phyloP scores from a whole-genome alignment of 2,888 invertebrate genomes.

The Mechanitis mazaeus region DNA sequence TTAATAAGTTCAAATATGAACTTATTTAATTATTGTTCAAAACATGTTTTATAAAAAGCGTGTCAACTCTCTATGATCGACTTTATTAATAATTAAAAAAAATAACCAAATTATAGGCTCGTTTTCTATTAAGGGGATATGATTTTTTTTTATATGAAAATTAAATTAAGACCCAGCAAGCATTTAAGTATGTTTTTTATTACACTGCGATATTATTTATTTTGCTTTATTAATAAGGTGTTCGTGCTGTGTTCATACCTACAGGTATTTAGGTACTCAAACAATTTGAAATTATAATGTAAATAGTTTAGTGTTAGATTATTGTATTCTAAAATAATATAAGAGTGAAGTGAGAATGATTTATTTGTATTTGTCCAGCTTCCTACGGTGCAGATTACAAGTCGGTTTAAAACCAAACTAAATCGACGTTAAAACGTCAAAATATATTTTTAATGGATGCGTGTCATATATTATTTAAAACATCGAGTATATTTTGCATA shows the following conservation, averaged over 20 bases:
- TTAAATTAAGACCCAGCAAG: not conserved
- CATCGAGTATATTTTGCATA: not conserved
- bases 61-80: not conserved
- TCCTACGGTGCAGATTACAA: not conserved
- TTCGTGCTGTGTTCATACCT: constrained; percentile 30
- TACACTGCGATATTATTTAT: not conserved
- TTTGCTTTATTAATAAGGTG: constrained; percentile 10
- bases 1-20: too few species aligned
- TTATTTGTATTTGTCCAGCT: not conserved
- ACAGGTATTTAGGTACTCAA: constrained; percentile 26
- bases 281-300: constrained; percentile 16
- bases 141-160: not conserved
- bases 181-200: not conserved
- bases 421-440: not conserved
- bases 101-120: not conserved
- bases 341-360: constrained; percentile 5
- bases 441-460: not conserved
- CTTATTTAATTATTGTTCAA: not conserved
- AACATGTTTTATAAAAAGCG: too few species aligned
- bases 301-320: constrained; percentile 13
- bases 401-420: not conserved
- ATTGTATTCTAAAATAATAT: constrained; percentile 21
- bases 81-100: not conserved
- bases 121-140: not conserved
- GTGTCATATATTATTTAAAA: not conserved